phyloP scores from a whole-genome alignment of 2,797 vertebrate genomes.

The Bradypodion pumilum region DNA sequence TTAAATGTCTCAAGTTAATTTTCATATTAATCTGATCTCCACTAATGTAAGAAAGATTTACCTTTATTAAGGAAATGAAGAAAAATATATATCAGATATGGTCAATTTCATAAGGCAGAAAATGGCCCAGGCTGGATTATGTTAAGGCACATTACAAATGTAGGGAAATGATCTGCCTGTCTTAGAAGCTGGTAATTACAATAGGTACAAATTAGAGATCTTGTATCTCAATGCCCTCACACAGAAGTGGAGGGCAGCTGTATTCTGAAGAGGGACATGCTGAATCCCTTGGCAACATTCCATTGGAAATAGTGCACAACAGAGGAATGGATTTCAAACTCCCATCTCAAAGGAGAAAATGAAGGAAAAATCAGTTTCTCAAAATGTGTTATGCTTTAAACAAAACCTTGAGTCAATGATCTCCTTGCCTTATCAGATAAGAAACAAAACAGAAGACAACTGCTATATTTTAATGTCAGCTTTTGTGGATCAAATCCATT shows the following conservation, averaged over 20 bases:
- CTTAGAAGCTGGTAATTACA: slow-evolving; percentile 64
- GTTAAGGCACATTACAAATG: slow-evolving; percentile 61
- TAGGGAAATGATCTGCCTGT: slow-evolving; percentile 60
- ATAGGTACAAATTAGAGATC: slow-evolving; percentile 64
- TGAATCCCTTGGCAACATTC: slow-evolving; percentile 41
- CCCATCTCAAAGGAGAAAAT: slow-evolving; percentile 62
- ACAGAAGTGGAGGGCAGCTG: slow-evolving; percentile 52
- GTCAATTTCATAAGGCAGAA: slow-evolving; percentile 58
- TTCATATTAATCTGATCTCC: slow-evolving; percentile 66
- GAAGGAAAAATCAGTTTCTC: slow-evolving; percentile 61
- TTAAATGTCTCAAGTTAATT: slow-evolving; percentile 70
- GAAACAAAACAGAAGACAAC: too few relatives aligned
- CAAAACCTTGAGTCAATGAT: neutral
- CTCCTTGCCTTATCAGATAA: too few relatives aligned
- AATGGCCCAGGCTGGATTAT: slow-evolving; percentile 60
- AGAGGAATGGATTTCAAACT: slow-evolving; percentile 51
- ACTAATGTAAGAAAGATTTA: slow-evolving; percentile 70
- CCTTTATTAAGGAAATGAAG: slow-evolving; percentile 71
- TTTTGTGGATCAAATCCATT: too few relatives aligned
- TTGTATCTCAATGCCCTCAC: slow-evolving; percentile 61
- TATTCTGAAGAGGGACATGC: slow-evolving; percentile 55
- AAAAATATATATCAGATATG: slow-evolving; percentile 68
- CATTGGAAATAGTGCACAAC: slow-evolving; percentile 56
- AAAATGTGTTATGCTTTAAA: slow-evolving; percentile 46
- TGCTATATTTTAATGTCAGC: too few relatives aligned